These are phyloP conservation scores for Acromyrmex charruanus DNA, from an alignment of 1,140 invertebrate genomes.

Conservation along the genomic window DNA sequence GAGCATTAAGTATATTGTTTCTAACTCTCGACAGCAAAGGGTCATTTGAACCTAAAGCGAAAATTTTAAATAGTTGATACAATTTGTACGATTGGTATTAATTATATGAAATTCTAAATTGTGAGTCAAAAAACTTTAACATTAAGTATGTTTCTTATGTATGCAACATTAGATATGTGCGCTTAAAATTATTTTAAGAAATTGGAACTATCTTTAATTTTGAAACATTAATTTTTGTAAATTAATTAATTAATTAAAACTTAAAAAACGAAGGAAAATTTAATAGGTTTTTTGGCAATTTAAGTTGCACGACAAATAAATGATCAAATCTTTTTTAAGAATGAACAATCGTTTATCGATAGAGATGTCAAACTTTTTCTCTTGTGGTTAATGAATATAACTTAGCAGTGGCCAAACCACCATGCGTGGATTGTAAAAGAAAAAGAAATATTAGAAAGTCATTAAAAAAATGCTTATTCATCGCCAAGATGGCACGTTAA, in stretches of 20 bases:
- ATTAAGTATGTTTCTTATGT: not conserved
- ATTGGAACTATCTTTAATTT: not conserved
- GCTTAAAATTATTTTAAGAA: not conserved
- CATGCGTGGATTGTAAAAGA: not conserved
- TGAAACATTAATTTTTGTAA: not conserved
- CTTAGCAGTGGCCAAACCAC: not conserved
- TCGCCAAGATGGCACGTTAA: not conserved
- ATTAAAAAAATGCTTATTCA: not conserved
- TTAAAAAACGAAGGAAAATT: not conserved
- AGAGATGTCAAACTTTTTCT: not conserved
- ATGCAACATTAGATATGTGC: not conserved
- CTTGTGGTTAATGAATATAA: not conserved
- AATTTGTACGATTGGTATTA: too few relatives aligned
- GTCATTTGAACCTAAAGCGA: too few relatives aligned
- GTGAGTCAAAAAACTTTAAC: too few relatives aligned
- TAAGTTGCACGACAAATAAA: not conserved
- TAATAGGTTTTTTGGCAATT: not conserved
- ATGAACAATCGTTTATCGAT: not conserved
- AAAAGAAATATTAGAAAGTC: not conserved
- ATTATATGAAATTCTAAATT: too few relatives aligned
- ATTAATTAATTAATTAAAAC: not conserved
- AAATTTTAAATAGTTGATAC: too few relatives aligned
- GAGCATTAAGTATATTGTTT: not conserved
- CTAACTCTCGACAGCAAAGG: too few relatives aligned
- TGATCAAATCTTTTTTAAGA: not conserved